phyloP scores from a whole-genome alignment of 2,113 vertebrate genomes.

The Tetrao urogallus region DNA sequence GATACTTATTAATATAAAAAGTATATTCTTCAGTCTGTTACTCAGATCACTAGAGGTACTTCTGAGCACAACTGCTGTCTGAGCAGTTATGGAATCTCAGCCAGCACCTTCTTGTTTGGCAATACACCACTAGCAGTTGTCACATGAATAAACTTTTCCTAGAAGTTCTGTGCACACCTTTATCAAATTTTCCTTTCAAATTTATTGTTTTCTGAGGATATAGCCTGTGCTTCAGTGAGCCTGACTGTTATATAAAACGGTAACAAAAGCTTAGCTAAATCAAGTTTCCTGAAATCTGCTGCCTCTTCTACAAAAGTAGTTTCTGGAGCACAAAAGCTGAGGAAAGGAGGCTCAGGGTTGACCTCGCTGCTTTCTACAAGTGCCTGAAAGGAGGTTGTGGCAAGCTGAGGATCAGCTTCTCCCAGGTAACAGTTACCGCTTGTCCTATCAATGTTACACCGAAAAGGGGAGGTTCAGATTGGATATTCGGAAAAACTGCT shows the following conservation, averaged over 20 bases:
- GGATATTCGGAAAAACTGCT: no score
- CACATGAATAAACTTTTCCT: not conserved
- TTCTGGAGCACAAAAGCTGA: no score
- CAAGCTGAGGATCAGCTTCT: no score
- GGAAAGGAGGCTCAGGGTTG: no score
- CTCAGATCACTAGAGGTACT: not conserved
- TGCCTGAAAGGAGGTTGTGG: no score
- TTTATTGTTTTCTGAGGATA: not conserved
- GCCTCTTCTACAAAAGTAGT: not conserved
- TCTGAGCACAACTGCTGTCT: not conserved
- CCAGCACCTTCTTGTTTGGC: not conserved
- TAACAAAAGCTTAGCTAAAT: not conserved
- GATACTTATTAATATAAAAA: not conserved
- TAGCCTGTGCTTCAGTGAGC: not conserved
- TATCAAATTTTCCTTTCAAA: not conserved
- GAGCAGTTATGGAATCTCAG: not conserved
- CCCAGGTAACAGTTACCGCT: no score
- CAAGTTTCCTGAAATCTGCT: not conserved
- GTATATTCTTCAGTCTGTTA: not conserved
- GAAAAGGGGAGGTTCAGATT: no score
- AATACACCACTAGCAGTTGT: not conserved
- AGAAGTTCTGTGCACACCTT: not conserved
- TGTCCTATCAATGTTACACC: no score
- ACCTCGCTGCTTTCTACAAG: no score
- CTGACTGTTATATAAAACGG: not conserved